Evolutionary conservation across 2,797 vertebrate species (phyloP), one percentile per base, ranked within the genome.

Genomic region (Zalophus californianus): DNA sequence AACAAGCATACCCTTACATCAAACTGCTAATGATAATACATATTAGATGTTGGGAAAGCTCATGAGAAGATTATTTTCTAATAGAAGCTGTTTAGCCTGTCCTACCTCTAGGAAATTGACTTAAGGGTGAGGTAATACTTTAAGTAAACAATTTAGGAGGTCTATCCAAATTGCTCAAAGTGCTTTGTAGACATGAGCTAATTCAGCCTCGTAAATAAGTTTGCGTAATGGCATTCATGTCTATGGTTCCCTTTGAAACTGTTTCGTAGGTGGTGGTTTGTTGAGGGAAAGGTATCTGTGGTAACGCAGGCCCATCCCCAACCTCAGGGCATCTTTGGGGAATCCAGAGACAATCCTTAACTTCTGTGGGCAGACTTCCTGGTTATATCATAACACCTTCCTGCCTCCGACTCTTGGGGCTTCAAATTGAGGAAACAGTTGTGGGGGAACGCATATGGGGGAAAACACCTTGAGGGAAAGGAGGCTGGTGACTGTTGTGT

Each of bases 141-240:
- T 78, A 96, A 72, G 91, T 95, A 97, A 97, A 97, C 96, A 97
- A 88, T 48, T 97, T 90, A 90, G 70, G 91, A 97, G 96, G 94
- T 96, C 93, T 70, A 64, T 95, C 91, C 95, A 97, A 97, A 95
- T 96, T 87, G 85, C 82, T 98, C 94, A 85, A 95, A 97, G 86
- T 90, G 54, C 84, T 98, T 94, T 96, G 83, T 80, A 98, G 97
- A 98, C 90, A 89, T 95, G 94, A 97, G 96, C 93, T 98, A 94
- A 97, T 97, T 96, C 90, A 86, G 54, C 41, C 90, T 90, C 93
- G 75, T 82, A 97, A 96, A 83, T 82, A 97, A 93, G 75, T 90
- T 95, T 78, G 48, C 52, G 7, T 97, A 90, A 97, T 88, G 96
- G 83, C 50, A 97, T 90, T 95, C 50, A 41, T 29, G 66, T 87